Conservation (phyloP, 2,113 vertebrate species). For the Urocitellus parryii region DNA sequence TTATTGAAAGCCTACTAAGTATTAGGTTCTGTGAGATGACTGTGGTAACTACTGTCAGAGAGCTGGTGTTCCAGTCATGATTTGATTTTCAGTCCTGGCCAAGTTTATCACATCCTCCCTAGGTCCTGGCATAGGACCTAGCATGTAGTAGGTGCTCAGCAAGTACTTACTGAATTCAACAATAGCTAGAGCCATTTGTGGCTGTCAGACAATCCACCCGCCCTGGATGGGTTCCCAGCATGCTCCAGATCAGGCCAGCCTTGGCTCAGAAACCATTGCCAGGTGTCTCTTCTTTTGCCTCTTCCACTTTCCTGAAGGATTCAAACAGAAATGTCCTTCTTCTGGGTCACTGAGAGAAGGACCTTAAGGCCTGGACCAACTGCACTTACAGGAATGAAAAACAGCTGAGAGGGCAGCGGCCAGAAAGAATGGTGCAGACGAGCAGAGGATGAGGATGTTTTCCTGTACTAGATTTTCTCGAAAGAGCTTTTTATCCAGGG, state of each 20-base stretch:
- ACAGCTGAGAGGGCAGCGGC: slow-evolving; percentile 36
- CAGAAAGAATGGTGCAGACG: slow-evolving; percentile 53
- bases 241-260: background rate
- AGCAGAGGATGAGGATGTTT: slow-evolving; percentile 64
- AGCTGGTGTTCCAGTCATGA: background rate
- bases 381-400: slow-evolving; percentile 23
- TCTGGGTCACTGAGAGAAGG: background rate
- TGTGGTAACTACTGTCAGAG: background rate
- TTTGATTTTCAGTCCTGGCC: background rate
- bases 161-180: background rate
- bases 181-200: background rate
- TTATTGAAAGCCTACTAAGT: background rate
- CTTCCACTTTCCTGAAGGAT: background rate
- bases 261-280: background rate
- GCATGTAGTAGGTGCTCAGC: background rate
- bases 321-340: background rate
- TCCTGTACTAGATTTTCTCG: slow-evolving; percentile 76
- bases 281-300: background rate
- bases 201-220: slow-evolving; percentile 37
- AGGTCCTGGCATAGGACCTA: background rate
- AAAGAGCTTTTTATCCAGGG: slow-evolving; percentile 78
- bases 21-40: background rate
- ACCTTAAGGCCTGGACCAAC: background rate
- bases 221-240: background rate
- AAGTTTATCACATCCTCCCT: background rate